Conservation (phyloP, 2,113 vertebrate species). For the Cnemophilus loriae region DNA sequence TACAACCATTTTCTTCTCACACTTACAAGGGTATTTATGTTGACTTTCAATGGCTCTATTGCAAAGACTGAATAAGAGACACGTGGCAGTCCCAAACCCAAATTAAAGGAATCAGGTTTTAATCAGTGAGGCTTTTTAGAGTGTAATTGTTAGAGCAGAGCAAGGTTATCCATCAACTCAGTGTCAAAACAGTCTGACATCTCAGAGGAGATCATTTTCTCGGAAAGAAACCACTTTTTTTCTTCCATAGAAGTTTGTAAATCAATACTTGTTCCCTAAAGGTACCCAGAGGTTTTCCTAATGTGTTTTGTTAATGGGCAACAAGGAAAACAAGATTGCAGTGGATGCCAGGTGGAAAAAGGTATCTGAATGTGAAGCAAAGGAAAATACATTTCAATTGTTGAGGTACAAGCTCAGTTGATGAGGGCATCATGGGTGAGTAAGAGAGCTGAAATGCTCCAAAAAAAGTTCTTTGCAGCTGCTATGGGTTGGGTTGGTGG, state of each 20-base stretch:
- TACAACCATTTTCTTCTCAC: conserved; percentile 34
- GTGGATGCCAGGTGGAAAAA: background rate
- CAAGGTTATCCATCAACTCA: background rate
- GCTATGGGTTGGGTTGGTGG: rapidly evolving
- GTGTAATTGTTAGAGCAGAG: background rate
- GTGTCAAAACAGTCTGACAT: background rate
- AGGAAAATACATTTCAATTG: background rate
- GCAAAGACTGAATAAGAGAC: background rate
- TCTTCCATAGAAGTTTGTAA: background rate
- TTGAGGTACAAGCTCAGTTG: background rate
- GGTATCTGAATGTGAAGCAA: background rate
- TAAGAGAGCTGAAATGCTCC: background rate
- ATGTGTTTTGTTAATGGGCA: background rate
- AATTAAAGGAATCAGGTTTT: background rate
- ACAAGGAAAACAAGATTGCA: background rate
- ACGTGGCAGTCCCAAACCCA: background rate
- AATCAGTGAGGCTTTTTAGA: background rate
- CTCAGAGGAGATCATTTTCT: background rate
- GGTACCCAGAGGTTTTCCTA: background rate
- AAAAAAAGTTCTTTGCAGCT: background rate
- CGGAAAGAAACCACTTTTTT: background rate
- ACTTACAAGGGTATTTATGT: conserved; percentile 48
- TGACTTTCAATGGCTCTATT: conserved; percentile 6
- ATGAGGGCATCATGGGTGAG: background rate
- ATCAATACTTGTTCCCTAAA: background rate